These are phyloP conservation scores for Lasioglossum oenotherae DNA, from an alignment of 2,888 invertebrate species.

Conservation along the genomic window DNA sequence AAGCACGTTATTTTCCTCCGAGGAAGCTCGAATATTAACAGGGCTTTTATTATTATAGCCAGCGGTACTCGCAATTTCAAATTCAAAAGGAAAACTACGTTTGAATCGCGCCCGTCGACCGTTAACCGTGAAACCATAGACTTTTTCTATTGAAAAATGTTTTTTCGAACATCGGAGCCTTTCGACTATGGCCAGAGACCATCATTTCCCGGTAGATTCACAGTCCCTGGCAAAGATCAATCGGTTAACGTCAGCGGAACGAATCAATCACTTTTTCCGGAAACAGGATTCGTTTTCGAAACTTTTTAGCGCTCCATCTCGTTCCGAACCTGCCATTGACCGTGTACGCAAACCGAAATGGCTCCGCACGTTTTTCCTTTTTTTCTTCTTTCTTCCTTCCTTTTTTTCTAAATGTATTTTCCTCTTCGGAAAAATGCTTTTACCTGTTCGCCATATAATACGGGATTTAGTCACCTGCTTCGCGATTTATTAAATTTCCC, in stretches of 20 bases:
- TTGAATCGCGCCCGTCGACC: neutral
- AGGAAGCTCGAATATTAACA: neutral
- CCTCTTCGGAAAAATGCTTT: neutral
- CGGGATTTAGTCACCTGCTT: neutral
- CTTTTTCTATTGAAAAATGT: neutral
- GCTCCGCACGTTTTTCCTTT: neutral
- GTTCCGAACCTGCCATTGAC: neutral
- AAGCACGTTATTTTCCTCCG: neutral
- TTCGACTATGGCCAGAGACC: constrained; percentile 6
- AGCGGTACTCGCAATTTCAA: neutral
- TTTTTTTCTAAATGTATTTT: neutral
- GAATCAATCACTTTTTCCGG: constrained; percentile 12
- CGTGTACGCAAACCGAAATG: neutral
- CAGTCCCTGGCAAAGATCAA: constrained; percentile 11
- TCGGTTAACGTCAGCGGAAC: neutral
- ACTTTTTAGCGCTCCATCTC: neutral
- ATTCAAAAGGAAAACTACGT: neutral
- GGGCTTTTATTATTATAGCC: neutral
- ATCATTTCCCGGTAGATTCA: constrained; percentile 16
- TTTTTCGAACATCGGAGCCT: constrained; percentile 4
- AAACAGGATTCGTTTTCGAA: neutral
- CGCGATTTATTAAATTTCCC: neutral
- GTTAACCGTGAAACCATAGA: neutral
- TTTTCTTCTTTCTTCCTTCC: neutral
- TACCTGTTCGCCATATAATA: neutral